phyloP scores from a whole-genome alignment of 2,888 invertebrate genomes.

The Junonia oenone region DNA sequence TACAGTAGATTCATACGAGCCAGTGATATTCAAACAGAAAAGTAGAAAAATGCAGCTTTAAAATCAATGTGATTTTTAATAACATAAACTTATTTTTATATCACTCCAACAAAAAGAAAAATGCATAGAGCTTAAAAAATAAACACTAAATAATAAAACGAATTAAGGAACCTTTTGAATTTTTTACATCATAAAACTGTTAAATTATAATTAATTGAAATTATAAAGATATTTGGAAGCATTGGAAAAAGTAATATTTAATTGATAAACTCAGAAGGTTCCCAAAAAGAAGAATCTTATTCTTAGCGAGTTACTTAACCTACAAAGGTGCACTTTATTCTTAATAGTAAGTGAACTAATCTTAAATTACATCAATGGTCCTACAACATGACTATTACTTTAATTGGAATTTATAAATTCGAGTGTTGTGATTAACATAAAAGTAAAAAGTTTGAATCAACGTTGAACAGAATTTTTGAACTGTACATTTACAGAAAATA shows the following conservation, averaged over 20 bases:
- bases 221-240: too few species aligned
- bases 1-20: conserved; percentile 33
- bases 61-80: background rate
- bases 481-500: too few species aligned
- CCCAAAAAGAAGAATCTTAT: background rate
- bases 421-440: conserved; percentile 3
- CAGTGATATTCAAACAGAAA: background rate
- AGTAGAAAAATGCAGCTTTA: background rate
- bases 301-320: conserved; percentile 30
- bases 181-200: background rate
- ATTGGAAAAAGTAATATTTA: too few species aligned
- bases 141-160: background rate
- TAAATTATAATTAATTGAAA: too few species aligned
- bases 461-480: background rate
- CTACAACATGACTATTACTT: conserved; percentile 34
- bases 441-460: background rate
- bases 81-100: too few species aligned
- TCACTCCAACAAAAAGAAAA: background rate
- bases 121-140: background rate
- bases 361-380: conserved; percentile 39
- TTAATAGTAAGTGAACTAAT: conserved; percentile 36
- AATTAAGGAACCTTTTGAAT: background rate
- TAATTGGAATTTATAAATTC: conserved; percentile 29
- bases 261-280: background rate
- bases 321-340: conserved; percentile 45